A percentile compares a stretch with the other conserved stretches of the same genome.
Evolutionary conservation across 2,888 invertebrate genomes (phyloP).

Genomic region (Andricus quercusramuli): DNA sequence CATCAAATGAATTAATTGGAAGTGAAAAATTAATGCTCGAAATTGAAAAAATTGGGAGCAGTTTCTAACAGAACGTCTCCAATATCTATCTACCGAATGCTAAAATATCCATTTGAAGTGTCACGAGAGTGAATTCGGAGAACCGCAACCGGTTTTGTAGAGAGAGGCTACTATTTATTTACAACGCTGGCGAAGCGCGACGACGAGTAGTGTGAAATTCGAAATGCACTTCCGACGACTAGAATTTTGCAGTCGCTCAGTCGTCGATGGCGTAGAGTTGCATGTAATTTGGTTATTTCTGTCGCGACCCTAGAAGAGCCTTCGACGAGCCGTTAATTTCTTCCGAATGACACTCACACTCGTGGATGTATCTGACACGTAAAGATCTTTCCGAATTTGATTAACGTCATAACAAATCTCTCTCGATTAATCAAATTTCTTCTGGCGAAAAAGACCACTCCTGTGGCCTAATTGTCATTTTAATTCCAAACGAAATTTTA

Average conservation of each 20-base stretch:
- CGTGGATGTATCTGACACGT: slow-evolving; percentile 49
- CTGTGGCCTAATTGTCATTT: not conserved
- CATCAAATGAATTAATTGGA: no score
- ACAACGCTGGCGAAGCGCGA: slow-evolving; percentile 58
- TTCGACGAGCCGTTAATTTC: slow-evolving; percentile 59
- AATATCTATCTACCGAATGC: not conserved
- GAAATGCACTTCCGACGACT: slow-evolving; percentile 54
- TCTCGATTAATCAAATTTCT: slow-evolving; percentile 30
- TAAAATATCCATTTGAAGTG: not conserved
- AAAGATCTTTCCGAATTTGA: slow-evolving; percentile 41
- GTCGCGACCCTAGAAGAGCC: slow-evolving; percentile 58
- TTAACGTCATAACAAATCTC: slow-evolving; percentile 45
- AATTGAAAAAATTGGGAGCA: not conserved
- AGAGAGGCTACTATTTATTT: slow-evolving; percentile 57
- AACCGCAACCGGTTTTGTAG: slow-evolving; percentile 40
- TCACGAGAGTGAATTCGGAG: not conserved
- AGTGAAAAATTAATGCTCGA: not conserved
- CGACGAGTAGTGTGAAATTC: slow-evolving; percentile 2
- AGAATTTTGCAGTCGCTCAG: slow-evolving; percentile 52
- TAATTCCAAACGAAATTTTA: not conserved
- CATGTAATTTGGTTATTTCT: slow-evolving; percentile 65
- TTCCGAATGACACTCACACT: slow-evolving; percentile 53
- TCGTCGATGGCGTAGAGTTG: slow-evolving; percentile 56
- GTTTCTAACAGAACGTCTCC: not conserved
- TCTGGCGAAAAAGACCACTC: not conserved